Conservation (phyloP, 2,797 vertebrate species). For the Sphenodon punctatus region DNA sequence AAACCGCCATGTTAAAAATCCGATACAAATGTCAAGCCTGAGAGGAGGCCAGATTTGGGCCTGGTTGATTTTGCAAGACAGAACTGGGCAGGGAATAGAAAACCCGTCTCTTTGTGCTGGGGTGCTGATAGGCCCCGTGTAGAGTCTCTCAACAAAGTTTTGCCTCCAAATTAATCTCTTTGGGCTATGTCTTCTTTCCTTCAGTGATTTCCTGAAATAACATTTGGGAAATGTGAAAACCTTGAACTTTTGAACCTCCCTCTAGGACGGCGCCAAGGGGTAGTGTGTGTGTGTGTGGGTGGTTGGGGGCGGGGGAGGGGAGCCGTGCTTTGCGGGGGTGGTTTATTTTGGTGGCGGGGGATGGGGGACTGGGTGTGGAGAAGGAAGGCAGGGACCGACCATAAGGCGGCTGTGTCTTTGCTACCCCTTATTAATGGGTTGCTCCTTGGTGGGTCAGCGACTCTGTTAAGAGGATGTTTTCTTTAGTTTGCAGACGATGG, state of each 20-base stretch:
- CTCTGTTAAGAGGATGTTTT: constrained; percentile 57
- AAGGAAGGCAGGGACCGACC: not conserved
- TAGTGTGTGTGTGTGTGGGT: not conserved
- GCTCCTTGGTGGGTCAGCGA: constrained; percentile 8
- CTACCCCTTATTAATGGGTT: constrained; percentile 51
- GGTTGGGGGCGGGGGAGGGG: constrained; percentile 8
- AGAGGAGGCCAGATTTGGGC: not conserved
- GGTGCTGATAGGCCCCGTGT: too few species aligned
- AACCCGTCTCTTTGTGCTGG: too few species aligned
- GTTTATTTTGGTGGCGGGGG: constrained; percentile 49
- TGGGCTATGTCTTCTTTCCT: constrained; percentile 45
- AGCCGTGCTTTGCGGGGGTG: constrained; percentile 28
- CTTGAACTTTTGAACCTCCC: constrained; percentile 47
- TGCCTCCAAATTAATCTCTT: not conserved
- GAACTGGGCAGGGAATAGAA: rapidly evolving
- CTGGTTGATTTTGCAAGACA: not conserved
- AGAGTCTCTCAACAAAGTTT: not conserved
- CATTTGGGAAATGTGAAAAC: constrained; percentile 37
- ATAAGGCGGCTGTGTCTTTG: not conserved
- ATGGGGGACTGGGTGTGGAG: not conserved
- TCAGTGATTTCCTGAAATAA: constrained; percentile 38
- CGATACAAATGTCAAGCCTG: too few species aligned
- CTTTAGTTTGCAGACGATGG: constrained; percentile 42
- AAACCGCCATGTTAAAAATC: too few species aligned
- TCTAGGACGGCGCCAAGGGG: not conserved